phyloP scores from a whole-genome alignment of 2,113 vertebrate species.

The Eptesicus fuscus region DNA sequence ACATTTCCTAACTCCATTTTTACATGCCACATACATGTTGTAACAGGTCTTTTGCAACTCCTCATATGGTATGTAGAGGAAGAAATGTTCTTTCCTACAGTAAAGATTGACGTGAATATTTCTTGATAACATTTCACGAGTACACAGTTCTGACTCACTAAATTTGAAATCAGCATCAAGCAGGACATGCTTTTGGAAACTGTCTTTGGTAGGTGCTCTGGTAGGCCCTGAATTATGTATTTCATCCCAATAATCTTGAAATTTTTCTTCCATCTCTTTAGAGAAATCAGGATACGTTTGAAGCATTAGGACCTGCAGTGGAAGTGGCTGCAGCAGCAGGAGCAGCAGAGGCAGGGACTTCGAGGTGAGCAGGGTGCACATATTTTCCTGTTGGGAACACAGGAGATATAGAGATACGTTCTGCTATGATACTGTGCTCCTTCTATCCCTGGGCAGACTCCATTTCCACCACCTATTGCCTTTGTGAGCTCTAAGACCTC shows the following conservation, averaged over 20 bases:
- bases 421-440: not conserved
- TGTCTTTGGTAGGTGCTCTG: not conserved
- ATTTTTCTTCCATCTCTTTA: fast-evolving
- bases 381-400: not conserved
- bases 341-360: not conserved
- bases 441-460: not conserved
- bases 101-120: fast-evolving
- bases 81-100: not conserved
- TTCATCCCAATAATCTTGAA: not conserved
- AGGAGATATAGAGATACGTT: not conserved
- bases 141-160: fast-evolving
- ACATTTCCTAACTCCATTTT: not conserved
- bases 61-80: fast-evolving
- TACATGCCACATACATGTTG: fast-evolving
- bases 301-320: not conserved
- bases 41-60: not conserved
- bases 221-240: not conserved
- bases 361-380: not conserved
- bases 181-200: not conserved
- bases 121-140: too few species aligned
- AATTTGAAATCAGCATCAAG: fast-evolving
- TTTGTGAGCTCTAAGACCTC: not conserved
- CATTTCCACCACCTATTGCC: not conserved
- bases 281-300: fast-evolving
- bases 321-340: not conserved